Percentiles rank a stretch among this genome's conserved stretches.
These are phyloP conservation scores for Atherinosoma microstoma DNA, from an alignment of 2,797 vertebrate genomes.

Conservation along the genomic window DNA sequence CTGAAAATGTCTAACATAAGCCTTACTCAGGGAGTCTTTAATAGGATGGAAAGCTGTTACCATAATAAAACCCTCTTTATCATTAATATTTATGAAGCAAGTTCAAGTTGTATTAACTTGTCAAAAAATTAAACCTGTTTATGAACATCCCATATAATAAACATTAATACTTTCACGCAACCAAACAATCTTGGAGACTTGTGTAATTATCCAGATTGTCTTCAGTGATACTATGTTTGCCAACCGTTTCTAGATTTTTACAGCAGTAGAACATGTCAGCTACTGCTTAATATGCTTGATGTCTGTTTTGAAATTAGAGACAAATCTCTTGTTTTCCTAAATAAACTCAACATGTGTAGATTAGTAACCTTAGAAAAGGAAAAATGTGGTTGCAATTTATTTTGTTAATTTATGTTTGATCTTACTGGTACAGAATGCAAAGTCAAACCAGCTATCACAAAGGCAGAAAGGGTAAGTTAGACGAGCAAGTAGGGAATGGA, in stretches of 20 bases:
- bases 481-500: slow-evolving; percentile 16
- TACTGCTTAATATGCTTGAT: neutral
- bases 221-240: neutral
- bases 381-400: neutral
- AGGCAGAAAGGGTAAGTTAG: slow-evolving; percentile 12
- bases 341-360: neutral
- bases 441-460: neutral
- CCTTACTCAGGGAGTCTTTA: neutral
- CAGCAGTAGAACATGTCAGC: neutral
- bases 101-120: neutral
- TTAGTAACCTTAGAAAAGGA: neutral
- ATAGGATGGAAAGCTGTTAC: neutral
- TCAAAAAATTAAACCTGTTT: neutral
- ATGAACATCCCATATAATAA: neutral
- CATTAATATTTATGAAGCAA: neutral
- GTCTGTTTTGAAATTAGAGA: neutral
- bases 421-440: neutral
- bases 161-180: neutral
- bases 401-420: neutral
- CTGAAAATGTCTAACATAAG: too few species aligned
- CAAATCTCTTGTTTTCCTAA: neutral
- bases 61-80: neutral
- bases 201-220: neutral
- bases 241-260: neutral
- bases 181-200: neutral